phyloP scores from a whole-genome alignment of 2,888 invertebrate species.

The Gortyna flavago region DNA sequence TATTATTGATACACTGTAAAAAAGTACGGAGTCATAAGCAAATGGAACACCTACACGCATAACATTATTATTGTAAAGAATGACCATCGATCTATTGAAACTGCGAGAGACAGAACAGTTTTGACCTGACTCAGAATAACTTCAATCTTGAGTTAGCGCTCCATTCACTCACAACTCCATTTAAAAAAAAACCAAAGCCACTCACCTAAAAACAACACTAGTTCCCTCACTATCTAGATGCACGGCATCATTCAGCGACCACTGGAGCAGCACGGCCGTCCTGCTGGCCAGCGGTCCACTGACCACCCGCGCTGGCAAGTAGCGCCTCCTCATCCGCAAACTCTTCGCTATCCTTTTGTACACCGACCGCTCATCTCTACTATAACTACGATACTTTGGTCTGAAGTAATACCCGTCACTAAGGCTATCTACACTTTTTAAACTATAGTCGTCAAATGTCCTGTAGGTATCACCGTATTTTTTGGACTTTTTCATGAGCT shows the following conservation, averaged over 20 bases:
- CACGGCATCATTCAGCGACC: constrained; percentile 82
- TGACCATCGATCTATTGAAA: too few species aligned
- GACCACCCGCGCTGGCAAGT: constrained; percentile 80
- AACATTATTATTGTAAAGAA: too few species aligned
- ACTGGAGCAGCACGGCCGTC: constrained; percentile 78
- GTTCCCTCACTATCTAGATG: constrained; percentile 80
- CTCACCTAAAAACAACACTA: constrained; percentile 89
- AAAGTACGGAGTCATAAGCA: constrained; percentile 1
- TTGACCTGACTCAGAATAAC: background rate
- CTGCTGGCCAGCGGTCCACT: constrained; percentile 80
- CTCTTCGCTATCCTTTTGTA: constrained; percentile 72
- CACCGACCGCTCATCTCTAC: constrained; percentile 77
- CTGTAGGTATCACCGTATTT: constrained; percentile 63
- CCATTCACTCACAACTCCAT: background rate
- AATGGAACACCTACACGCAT: background rate
- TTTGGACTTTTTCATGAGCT: constrained; percentile 73
- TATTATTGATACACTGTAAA: background rate
- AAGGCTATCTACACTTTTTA: constrained; percentile 68
- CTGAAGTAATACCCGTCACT: constrained; percentile 79
- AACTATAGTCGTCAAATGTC: constrained; percentile 68
- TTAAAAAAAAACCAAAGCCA: constrained; percentile 36
- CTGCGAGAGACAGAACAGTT: background rate
- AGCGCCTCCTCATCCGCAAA: constrained; percentile 77
- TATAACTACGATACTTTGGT: constrained; percentile 76
- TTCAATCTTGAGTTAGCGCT: background rate